These are phyloP conservation scores for Vimba vimba DNA, from an alignment of 2,113 vertebrate genomes.

Conservation along the genomic window DNA sequence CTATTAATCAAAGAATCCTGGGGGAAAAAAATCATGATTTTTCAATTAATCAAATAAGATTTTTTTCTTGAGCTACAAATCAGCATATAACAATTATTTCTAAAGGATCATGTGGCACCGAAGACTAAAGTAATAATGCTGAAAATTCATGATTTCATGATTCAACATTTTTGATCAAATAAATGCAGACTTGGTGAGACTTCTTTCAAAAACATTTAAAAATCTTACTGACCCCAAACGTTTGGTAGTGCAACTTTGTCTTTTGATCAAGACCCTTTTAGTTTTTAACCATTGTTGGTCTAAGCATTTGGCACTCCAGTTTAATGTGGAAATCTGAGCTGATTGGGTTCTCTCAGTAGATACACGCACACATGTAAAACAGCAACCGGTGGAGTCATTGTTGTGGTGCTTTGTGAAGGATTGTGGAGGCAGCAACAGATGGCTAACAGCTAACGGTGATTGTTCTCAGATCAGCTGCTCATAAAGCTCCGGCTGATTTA, in stretches of 20 bases:
- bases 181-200: neutral
- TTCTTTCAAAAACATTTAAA: neutral
- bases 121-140: too few species aligned
- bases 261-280: neutral
- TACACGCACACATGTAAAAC: neutral
- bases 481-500: slow-evolving; percentile 54
- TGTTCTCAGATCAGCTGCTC: slow-evolving; percentile 60
- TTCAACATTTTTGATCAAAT: neutral
- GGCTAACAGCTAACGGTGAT: slow-evolving; percentile 42
- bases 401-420: neutral
- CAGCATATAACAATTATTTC: neutral
- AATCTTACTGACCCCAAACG: neutral
- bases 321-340: neutral
- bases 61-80: neutral
- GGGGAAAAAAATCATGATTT: neutral
- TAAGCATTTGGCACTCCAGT: neutral
- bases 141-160: too few species aligned
- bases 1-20: too few species aligned
- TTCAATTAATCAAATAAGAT: neutral
- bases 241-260: neutral
- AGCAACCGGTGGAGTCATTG: neutral
- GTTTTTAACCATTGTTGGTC: neutral
- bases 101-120: too few species aligned
- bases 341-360: neutral
- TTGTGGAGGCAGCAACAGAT: slow-evolving; percentile 52